phyloP scores from a whole-genome alignment of 2,113 vertebrate species.

The Nyctibius bracteatus region DNA sequence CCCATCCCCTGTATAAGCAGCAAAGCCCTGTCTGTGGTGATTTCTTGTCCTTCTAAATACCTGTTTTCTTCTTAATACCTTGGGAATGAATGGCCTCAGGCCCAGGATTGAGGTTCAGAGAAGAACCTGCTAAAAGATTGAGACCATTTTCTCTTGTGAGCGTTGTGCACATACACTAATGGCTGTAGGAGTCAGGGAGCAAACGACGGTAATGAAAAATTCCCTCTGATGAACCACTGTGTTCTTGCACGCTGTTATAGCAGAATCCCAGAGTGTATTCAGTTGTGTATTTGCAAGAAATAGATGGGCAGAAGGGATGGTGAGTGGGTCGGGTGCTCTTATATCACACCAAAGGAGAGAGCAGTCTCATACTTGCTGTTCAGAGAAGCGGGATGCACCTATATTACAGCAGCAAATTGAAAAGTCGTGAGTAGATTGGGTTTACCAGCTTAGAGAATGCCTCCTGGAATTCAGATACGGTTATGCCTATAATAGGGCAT shows the following conservation, averaged over 20 bases:
- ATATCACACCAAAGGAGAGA: not conserved
- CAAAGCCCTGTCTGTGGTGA: not conserved
- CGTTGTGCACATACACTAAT: accelerated
- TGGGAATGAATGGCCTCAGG: not conserved
- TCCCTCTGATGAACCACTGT: not conserved
- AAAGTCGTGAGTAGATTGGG: not conserved
- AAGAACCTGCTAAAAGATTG: not conserved
- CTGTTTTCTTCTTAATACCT: not conserved
- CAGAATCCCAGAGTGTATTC: not conserved
- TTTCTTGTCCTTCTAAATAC: not conserved
- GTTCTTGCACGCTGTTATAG: not conserved
- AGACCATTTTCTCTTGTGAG: not conserved
- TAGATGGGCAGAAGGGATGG: not conserved
- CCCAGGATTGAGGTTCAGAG: not conserved
- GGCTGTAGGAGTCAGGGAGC: not conserved
- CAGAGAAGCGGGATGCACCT: not conserved
- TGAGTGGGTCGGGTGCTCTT: not conserved
- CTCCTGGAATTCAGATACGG: not conserved
- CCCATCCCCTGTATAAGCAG: not conserved
- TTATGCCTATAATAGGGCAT: not conserved
- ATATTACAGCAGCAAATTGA: not conserved
- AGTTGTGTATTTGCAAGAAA: not conserved
- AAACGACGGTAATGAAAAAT: not conserved
- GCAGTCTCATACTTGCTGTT: not conserved
- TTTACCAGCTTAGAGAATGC: not conserved